A percentile compares a stretch with the other conserved stretches of the same genome.
phyloP scores from a whole-genome alignment of 2,888 invertebrate genomes.

The Scaptomyza parva region DNA sequence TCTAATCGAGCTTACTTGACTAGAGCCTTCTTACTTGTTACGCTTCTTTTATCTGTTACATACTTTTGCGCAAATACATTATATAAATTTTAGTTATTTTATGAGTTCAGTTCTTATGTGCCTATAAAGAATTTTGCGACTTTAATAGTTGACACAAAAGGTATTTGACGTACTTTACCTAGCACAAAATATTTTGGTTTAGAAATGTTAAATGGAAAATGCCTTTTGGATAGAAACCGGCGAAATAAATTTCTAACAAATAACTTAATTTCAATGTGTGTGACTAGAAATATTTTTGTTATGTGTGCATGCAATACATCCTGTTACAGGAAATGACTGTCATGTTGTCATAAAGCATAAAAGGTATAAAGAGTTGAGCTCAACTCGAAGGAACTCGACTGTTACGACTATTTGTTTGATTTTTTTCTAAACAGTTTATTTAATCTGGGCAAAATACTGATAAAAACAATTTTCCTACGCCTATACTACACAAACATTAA shows the following conservation, averaged over 20 bases:
- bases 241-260: slow-evolving; percentile 52
- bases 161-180: slow-evolving; percentile 49
- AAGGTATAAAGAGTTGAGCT: slow-evolving; percentile 13
- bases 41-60: too few species aligned
- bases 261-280: slow-evolving; percentile 18
- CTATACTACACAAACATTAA: too few species aligned
- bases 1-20: too few species aligned
- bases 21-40: too few species aligned
- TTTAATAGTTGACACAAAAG: slow-evolving; percentile 43
- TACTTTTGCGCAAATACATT: too few species aligned
- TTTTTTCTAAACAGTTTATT: too few species aligned
- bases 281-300: neutral
- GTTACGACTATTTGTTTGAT: too few species aligned
- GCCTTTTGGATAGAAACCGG: slow-evolving; percentile 36
- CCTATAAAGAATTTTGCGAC: slow-evolving; percentile 13
- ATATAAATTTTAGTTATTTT: too few species aligned
- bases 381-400: neutral
- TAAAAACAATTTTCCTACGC: too few species aligned
- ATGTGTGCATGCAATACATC: slow-evolving; percentile 31
- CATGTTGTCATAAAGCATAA: slow-evolving; percentile 48
- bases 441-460: too few species aligned
- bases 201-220: slow-evolving; percentile 61
- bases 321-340: slow-evolving; percentile 49
- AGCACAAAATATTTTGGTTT: slow-evolving; percentile 49
- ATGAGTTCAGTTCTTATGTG: too few species aligned